Conservation (phyloP, 2,797 vertebrate species). For the Lepus townsendii region DNA sequence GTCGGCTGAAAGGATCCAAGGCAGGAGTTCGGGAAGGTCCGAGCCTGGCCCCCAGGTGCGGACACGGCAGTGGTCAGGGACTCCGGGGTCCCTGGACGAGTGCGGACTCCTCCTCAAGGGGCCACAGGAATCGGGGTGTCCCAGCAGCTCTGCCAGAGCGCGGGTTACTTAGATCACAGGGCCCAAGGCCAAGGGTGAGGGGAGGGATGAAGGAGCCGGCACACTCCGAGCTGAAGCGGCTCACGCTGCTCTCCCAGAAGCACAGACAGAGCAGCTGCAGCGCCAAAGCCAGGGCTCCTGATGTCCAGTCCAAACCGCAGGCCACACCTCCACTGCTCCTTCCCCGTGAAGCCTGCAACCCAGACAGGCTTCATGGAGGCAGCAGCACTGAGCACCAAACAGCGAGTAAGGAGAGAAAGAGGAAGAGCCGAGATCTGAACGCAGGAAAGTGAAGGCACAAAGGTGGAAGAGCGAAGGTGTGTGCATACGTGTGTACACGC, state of each 20-base stretch:
- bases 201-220: fast-evolving
- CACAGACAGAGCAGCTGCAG: background rate
- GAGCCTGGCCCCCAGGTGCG: background rate
- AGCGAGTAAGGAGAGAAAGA: background rate
- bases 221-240: too few species aligned
- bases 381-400: background rate
- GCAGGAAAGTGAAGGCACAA: background rate
- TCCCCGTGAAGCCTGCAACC: fast-evolving
- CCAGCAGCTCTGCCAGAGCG: background rate
- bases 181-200: fast-evolving
- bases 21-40: background rate
- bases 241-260: background rate
- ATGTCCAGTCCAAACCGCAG: background rate
- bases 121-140: background rate
- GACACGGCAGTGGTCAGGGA: fast-evolving
- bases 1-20: background rate
- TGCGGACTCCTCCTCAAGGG: fast-evolving
- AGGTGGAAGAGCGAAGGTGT: background rate
- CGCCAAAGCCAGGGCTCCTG: fast-evolving
- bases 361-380: background rate
- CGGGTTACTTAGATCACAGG: fast-evolving
- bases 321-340: background rate
- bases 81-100: background rate
- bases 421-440: background rate
- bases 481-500: fast-evolving